Conservation (phyloP, 2,113 vertebrate genomes). For the Gallinago media region DNA sequence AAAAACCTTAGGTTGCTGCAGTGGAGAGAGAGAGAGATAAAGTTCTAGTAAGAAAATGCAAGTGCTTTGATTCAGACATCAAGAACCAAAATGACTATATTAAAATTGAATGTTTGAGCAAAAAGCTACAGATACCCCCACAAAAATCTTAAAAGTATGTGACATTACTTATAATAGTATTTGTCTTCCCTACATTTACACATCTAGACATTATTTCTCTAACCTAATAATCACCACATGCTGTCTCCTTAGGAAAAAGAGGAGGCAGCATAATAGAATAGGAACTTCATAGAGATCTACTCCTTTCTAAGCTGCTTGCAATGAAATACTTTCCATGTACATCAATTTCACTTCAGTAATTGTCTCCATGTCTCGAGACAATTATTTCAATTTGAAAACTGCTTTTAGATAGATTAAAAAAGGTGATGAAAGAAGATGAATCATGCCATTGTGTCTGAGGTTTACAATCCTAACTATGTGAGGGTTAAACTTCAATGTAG, state of each 20-base stretch:
- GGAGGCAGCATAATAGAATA: background rate
- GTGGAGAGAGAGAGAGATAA: background rate
- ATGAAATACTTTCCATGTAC: background rate
- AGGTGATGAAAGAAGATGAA: background rate
- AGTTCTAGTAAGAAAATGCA: background rate
- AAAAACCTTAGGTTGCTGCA: background rate
- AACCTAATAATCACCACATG: background rate
- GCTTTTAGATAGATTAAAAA: background rate
- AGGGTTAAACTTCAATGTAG: background rate
- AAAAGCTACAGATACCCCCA: background rate
- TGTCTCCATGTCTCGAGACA: background rate
- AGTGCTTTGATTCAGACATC: background rate
- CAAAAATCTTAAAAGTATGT: background rate
- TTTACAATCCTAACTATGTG: background rate
- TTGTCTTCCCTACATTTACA: background rate
- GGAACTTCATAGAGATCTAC: background rate
- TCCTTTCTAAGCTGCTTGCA: background rate
- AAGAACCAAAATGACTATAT: background rate
- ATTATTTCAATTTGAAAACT: background rate
- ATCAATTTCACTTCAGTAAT: background rate
- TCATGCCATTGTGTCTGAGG: background rate
- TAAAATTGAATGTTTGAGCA: background rate
- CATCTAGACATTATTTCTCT: background rate
- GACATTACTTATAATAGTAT: background rate
- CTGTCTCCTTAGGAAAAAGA: background rate